Evolutionary conservation across 2,797 vertebrate genomes (phyloP).

Genomic region (Gorsachius magnificus): DNA sequence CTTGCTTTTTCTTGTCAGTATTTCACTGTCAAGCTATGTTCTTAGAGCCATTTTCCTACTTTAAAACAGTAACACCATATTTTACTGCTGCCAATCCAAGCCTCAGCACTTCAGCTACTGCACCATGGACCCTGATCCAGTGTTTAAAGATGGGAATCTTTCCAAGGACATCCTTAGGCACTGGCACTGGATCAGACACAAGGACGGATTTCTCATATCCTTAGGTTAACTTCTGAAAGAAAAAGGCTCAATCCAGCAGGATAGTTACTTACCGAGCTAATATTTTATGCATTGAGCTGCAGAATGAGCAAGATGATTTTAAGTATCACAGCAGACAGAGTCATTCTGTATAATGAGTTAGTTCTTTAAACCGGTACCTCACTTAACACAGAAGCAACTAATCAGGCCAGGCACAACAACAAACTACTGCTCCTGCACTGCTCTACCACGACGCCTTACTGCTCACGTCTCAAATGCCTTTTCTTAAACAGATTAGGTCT

Average conservation of each 20-base stretch:
- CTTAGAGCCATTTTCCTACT: background rate
- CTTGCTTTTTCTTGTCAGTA: background rate
- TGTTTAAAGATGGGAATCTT: constrained; percentile 19
- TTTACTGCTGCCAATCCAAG: constrained; percentile 13
- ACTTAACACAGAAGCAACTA: constrained; percentile 44
- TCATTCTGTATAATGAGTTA: constrained; percentile 37
- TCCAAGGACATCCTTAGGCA: constrained; percentile 55
- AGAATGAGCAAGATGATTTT: constrained; percentile 21
- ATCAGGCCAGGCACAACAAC: background rate
- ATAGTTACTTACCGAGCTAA: constrained; percentile 35
- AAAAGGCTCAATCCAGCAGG: background rate
- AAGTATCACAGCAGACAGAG: constrained; percentile 30
- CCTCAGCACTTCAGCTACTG: constrained; percentile 29
- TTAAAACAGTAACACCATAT: background rate
- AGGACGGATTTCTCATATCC: constrained; percentile 22
- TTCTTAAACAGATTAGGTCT: background rate
- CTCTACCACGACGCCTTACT: background rate
- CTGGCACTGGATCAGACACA: constrained; percentile 51
- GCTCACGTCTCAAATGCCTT: background rate
- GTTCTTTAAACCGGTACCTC: constrained; percentile 56
- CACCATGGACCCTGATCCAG: background rate
- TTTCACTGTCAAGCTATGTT: background rate
- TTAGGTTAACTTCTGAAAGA: constrained; percentile 22
- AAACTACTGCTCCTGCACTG: background rate
- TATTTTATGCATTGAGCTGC: constrained; percentile 49